Evolutionary conservation across 2,888 invertebrate species (phyloP), one percentile per base, ranked within the genome.

Genomic region (Anagyrus pseudococci): DNA sequence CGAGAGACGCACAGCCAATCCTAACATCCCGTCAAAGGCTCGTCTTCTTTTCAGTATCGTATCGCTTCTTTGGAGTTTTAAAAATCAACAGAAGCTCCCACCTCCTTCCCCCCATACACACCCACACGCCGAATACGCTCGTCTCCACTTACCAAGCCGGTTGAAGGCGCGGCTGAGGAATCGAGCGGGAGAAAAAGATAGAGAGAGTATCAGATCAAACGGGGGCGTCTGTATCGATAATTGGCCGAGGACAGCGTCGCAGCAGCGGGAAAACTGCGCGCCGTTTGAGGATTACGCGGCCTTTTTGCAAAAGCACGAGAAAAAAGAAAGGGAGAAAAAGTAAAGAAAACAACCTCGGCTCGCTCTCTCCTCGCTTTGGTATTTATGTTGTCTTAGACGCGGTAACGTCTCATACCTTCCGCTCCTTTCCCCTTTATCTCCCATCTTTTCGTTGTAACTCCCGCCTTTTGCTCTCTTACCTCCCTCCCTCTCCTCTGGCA

Each of bases 191-290:
- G 19, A 19, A 25, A 61, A 50, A 57, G 60, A 68, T 63, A 67
- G 29, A 29, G n/a, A 8, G 10, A 37, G 29, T 40, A 46, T 43
- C 66, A 78, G 77, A 79, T 79, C 79, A 79, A 79, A 79, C 75
- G 77, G 57, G 71, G 67, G 64, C 43, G 64, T 63, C 68, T 47
- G 44, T 72, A 74, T 77, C 76, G 77, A 80, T 80, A 80, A 80
- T 80, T 80, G 80, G 76, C 73, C 69, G 72, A 74, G 74, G 78
- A 77, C 70, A 62, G 68, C 71, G 72, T 52, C 56, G 59, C n/a
- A n/a, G n/a, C n/a, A n/a, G n/a, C n/a, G n/a, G n/a, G n/a, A n/a
- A n/a, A n/a, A 54, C 66, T 3, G 22, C 41, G 22, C 57, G 44
- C 43, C 63, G 67, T 78, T 80, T 78, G 78, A 77, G 74, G 76